Conservation (phyloP, 1,140 invertebrate genomes). For the Daktulosphaira vitifoliae region DNA sequence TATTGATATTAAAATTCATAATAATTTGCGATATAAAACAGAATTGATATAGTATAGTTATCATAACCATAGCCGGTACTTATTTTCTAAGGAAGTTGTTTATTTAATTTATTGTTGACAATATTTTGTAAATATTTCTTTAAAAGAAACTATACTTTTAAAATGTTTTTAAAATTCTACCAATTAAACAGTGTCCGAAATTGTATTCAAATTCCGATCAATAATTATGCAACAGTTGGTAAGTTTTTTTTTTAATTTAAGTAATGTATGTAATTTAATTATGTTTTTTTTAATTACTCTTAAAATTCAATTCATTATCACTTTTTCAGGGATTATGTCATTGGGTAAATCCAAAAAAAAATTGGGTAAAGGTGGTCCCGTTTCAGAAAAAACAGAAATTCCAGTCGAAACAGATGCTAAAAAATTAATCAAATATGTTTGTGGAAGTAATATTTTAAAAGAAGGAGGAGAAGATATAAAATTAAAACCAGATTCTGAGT, state of each 20-base stretch:
- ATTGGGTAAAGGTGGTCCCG: conserved; percentile 48
- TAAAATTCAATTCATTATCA: too few species aligned
- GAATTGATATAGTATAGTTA: too few species aligned
- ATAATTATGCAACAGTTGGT: conserved; percentile 13
- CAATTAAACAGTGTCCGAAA: background rate
- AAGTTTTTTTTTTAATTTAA: background rate
- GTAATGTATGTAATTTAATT: too few species aligned
- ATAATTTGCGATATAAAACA: too few species aligned
- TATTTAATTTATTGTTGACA: too few species aligned
- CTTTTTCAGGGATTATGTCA: conserved; percentile 21
- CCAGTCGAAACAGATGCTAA: conserved; percentile 79
- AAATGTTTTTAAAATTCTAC: background rate
- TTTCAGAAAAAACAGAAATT: conserved; percentile 60
- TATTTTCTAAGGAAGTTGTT: too few species aligned
- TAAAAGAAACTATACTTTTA: too few species aligned
- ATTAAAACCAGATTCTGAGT: conserved; percentile 75
- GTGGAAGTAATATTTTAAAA: conserved; percentile 73
- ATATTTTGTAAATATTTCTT: too few species aligned
- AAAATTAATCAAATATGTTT: conserved; percentile 70
- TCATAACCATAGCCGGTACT: too few species aligned
- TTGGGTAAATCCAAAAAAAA: conserved; percentile 46
- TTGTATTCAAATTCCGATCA: background rate
- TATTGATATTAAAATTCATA: too few species aligned
- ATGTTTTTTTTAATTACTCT: too few species aligned
- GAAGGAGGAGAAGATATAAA: conserved; percentile 71